Evolutionary conservation across 2,888 invertebrate genomes (phyloP).

Genomic region (Myathropa florea): DNA sequence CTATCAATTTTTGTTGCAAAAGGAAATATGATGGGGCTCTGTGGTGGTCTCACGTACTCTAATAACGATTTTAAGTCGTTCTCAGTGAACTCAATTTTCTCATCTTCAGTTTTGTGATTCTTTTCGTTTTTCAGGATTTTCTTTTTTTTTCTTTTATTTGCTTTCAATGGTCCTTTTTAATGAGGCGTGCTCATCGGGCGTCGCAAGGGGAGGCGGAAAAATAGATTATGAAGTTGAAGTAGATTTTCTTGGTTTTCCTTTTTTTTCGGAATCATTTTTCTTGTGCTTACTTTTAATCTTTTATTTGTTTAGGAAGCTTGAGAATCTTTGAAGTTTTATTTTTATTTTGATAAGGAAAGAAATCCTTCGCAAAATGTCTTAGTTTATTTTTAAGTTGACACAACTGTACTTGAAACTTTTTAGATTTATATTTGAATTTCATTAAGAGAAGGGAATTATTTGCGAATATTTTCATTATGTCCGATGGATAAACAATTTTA

Average conservation of each 20-base stretch:
- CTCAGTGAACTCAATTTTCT: constrained; percentile 61
- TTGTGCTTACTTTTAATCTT: constrained; percentile 47
- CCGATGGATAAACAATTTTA: too few species aligned
- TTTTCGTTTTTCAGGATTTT: constrained; percentile 47
- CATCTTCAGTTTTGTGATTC: constrained; percentile 16
- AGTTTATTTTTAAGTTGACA: constrained; percentile 1
- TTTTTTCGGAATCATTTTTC: constrained; percentile 2
- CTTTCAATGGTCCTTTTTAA: constrained; percentile 68
- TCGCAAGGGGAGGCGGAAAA: constrained; percentile 45
- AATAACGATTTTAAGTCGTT: constrained; percentile 69
- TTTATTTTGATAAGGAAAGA: constrained; percentile 30
- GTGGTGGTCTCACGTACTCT: constrained; percentile 61
- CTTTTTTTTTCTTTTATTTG: constrained; percentile 59
- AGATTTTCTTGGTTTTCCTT: constrained; percentile 20
- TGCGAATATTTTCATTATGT: too few species aligned
- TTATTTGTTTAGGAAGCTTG: constrained; percentile 35
- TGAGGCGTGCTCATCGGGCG: constrained; percentile 68
- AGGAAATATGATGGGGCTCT: constrained; percentile 46
- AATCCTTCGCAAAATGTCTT: neutral
- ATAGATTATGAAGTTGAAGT: constrained; percentile 60
- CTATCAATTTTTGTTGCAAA: constrained; percentile 12
- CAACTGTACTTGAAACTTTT: neutral
- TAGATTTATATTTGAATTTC: neutral
- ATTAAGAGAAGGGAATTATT: too few species aligned
- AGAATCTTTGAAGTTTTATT: constrained; percentile 16